phyloP scores from a whole-genome alignment of 2,113 vertebrate genomes.

The Pandion haliaetus region DNA sequence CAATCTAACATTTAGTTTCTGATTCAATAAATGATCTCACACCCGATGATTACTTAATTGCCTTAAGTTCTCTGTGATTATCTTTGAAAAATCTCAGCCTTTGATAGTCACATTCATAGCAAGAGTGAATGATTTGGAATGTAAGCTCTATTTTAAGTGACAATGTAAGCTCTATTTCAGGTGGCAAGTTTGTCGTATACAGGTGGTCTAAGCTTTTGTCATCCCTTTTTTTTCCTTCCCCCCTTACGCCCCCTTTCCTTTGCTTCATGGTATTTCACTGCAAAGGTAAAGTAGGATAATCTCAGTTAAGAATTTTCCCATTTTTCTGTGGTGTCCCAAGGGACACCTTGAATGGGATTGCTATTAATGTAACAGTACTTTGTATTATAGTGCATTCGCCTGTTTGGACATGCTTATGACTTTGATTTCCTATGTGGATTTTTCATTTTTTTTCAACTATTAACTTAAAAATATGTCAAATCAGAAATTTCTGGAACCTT shows the following conservation, averaged over 20 bases:
- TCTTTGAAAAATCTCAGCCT: not conserved
- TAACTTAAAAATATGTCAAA: not conserved
- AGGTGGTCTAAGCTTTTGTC: not conserved
- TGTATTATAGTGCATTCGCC: not conserved
- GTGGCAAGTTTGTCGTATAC: not conserved
- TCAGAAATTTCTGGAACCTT: not conserved
- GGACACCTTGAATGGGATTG: not conserved
- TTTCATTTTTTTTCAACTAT: not conserved
- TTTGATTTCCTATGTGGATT: not conserved
- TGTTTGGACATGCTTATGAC: conserved; percentile 27
- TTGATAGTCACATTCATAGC: not conserved
- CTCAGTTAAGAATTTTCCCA: not conserved
- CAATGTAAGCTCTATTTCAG: not conserved
- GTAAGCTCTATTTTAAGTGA: not conserved
- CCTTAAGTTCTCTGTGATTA: not conserved
- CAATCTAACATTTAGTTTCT: not conserved
- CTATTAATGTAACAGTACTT: not conserved
- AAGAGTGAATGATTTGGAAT: not conserved
- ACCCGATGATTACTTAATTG: not conserved
- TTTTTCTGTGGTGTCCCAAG: not conserved
- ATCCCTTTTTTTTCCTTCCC: not conserved
- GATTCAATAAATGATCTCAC: not conserved
- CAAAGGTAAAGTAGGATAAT: not conserved
- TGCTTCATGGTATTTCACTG: not conserved
- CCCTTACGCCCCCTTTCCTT: not conserved